Evolutionary conservation across 2,113 vertebrate species (phyloP).

Genomic region (Lycaon pictus): DNA sequence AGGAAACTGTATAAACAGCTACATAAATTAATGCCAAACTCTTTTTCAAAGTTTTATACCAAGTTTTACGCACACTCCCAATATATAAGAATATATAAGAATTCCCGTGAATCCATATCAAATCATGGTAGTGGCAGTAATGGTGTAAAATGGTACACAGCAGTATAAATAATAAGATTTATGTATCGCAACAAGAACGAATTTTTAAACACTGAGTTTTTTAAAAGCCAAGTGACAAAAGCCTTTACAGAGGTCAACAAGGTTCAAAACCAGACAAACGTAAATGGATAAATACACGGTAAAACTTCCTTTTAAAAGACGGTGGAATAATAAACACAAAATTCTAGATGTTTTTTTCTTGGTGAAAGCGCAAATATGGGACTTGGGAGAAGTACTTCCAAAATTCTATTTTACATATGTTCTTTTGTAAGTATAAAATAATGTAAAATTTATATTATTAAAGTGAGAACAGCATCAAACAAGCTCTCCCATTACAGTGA

Average conservation of each 20-base stretch:
- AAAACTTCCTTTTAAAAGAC: not conserved
- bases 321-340: not conserved
- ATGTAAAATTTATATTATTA: constrained; percentile 8
- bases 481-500: not conserved
- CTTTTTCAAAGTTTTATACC: not conserved
- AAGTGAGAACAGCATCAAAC: not conserved
- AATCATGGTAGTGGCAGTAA: not conserved
- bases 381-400: not conserved
- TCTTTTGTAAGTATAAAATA: not conserved
- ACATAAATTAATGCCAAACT: not conserved
- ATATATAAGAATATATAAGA: not conserved
- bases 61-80: not conserved
- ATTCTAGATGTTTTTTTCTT: not conserved
- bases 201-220: not conserved
- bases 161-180: not conserved
- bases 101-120: not conserved
- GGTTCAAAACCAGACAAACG: constrained; percentile 2
- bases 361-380: not conserved
- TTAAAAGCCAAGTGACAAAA: not conserved
- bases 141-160: not conserved
- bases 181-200: not conserved
- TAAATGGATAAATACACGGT: not conserved
- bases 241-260: not conserved
- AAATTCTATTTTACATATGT: not conserved
- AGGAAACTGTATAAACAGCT: not conserved